A percentile compares a stretch with the other conserved stretches of the same genome.
These are phyloP conservation scores for Euleptes europaea DNA, from an alignment of 2,113 vertebrate genomes.

Conservation along the genomic window DNA sequence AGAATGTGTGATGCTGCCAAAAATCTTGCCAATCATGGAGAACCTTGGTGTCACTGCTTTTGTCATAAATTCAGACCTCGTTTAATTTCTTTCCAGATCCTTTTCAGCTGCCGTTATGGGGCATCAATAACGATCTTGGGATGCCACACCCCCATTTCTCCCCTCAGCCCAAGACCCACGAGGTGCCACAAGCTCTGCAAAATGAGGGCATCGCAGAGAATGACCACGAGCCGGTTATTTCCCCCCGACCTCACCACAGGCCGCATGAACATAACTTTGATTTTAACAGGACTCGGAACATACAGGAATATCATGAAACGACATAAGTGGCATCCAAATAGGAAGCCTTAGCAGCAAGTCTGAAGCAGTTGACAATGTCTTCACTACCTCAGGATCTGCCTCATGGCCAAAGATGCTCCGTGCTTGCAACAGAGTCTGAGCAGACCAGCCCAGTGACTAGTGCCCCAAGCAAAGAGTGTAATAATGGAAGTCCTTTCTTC, in stretches of 20 bases:
- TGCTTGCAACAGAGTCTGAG: constrained; percentile 46
- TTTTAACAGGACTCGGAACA: constrained; percentile 70
- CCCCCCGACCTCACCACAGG: constrained; percentile 51
- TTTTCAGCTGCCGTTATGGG: constrained; percentile 71
- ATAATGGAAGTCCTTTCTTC: constrained; percentile 6
- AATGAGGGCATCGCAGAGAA: neutral
- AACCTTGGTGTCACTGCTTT: neutral
- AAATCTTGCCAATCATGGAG: neutral
- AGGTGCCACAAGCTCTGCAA: constrained; percentile 6
- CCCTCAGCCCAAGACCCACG: constrained; percentile 55
- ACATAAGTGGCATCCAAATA: constrained; percentile 60
- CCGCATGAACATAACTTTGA: constrained; percentile 55
- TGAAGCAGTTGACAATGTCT: constrained; percentile 47
- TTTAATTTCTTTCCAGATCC: constrained; percentile 66
- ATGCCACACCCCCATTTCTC: constrained; percentile 50
- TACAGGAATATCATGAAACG: constrained; percentile 64
- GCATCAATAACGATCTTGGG: constrained; percentile 60
- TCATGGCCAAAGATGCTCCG: constrained; percentile 69
- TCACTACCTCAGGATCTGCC: constrained; percentile 79
- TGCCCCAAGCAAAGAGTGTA: neutral
- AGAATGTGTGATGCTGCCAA: rapidly evolving
- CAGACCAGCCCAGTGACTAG: neutral
- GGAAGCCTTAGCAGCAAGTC: constrained; percentile 41
- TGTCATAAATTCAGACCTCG: neutral
- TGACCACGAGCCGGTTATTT: constrained; percentile 15